Evolutionary conservation across 2,797 vertebrate genomes (phyloP).

Genomic region (Pelodytes ibericus): DNA sequence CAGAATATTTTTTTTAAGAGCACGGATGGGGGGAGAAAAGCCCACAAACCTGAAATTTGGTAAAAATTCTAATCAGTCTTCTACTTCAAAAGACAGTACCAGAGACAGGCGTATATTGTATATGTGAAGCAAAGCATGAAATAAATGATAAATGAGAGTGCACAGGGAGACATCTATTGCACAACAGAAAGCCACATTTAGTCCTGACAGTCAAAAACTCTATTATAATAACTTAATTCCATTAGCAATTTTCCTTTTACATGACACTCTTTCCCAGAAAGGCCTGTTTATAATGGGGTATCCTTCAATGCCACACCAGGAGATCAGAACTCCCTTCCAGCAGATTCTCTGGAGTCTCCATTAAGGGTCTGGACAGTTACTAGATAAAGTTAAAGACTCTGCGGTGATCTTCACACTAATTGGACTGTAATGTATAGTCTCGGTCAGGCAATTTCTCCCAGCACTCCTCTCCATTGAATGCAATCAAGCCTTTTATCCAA

Average conservation of each 20-base stretch:
- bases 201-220: slow-evolving; percentile 35
- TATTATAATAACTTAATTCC: slow-evolving; percentile 53
- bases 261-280: slow-evolving; percentile 32
- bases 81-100: not conserved
- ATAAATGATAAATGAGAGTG: slow-evolving; percentile 35
- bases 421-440: slow-evolving; percentile 82
- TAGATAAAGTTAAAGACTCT: slow-evolving; percentile 79
- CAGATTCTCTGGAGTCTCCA: slow-evolving; percentile 61
- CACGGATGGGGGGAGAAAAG: too few relatives aligned
- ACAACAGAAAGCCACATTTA: slow-evolving; percentile 31
- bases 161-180: slow-evolving; percentile 7
- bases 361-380: slow-evolving; percentile 73
- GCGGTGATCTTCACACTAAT: slow-evolving; percentile 79
- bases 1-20: too few relatives aligned
- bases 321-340: slow-evolving; percentile 63
- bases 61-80: slow-evolving; percentile 2
- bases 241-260: slow-evolving; percentile 50
- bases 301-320: slow-evolving; percentile 52
- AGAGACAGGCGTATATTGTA: not conserved
- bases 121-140: slow-evolving; percentile 15
- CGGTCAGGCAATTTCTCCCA: slow-evolving; percentile 77
- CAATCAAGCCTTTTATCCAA: slow-evolving; percentile 81
- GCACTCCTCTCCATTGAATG: slow-evolving; percentile 73
- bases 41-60: not conserved
- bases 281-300: slow-evolving; percentile 47